Conservation (phyloP, 2,797 vertebrate species). For the Schizopygopsis malacanthus region DNA sequence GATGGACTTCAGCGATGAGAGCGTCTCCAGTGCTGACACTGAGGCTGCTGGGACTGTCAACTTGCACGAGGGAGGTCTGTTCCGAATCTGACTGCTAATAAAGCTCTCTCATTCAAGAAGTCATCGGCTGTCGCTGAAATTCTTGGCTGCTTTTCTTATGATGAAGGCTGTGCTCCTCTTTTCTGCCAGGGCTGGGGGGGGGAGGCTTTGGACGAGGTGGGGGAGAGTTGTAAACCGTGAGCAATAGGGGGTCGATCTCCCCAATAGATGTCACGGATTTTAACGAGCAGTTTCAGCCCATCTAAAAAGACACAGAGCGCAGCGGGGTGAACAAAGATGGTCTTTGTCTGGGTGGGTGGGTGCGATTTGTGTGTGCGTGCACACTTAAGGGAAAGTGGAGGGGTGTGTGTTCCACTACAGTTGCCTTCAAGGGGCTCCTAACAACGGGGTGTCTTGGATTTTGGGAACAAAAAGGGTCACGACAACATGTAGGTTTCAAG, state of each 20-base stretch:
- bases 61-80: constrained; percentile 58
- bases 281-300: constrained; percentile 76
- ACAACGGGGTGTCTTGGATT: constrained; percentile 39
- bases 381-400: constrained; percentile 52
- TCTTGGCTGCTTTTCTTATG: constrained; percentile 59
- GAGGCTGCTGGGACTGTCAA: constrained; percentile 54
- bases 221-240: constrained; percentile 65
- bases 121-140: constrained; percentile 57
- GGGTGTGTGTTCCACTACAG: constrained; percentile 53
- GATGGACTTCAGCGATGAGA: constrained; percentile 50
- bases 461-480: constrained; percentile 32
- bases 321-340: constrained; percentile 74
- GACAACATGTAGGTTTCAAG: constrained; percentile 16
- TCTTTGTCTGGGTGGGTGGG: constrained; percentile 64
- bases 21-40: constrained; percentile 26
- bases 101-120: constrained; percentile 63
- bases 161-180: constrained; percentile 60
- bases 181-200: constrained; percentile 45
- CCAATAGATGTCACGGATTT: constrained; percentile 77
- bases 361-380: constrained; percentile 48
- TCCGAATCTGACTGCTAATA: constrained; percentile 62
- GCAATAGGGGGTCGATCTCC: constrained; percentile 67
- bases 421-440: constrained; percentile 51
- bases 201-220: constrained; percentile 53
- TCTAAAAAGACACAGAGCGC: constrained; percentile 71